These are phyloP conservation scores for Clarias fuscus DNA, from an alignment of 2,797 vertebrate species.

Conservation along the genomic window DNA sequence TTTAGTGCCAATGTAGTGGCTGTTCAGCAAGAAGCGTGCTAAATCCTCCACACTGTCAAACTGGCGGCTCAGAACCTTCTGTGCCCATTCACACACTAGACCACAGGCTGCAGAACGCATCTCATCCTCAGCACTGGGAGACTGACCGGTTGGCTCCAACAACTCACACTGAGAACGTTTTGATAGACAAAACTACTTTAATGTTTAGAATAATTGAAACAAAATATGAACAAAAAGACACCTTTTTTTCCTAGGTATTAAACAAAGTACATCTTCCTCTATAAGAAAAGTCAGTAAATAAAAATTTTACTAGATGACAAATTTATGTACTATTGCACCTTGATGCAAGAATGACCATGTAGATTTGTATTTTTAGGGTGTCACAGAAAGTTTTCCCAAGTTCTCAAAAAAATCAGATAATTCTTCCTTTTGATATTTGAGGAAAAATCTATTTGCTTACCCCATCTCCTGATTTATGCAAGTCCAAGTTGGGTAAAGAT, in stretches of 20 bases:
- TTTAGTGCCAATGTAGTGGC: slow-evolving; percentile 97
- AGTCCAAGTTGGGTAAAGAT: slow-evolving; percentile 94
- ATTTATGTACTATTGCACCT: not conserved
- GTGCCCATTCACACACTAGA: slow-evolving; percentile 98
- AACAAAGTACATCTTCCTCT: not conserved
- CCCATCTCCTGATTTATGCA: slow-evolving; percentile 96
- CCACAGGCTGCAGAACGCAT: slow-evolving; percentile 94
- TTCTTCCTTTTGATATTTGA: not conserved
- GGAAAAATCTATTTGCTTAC: slow-evolving; percentile 68
- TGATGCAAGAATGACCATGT: not conserved
- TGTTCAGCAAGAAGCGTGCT: slow-evolving; percentile 96
- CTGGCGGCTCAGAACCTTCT: slow-evolving; percentile 96
- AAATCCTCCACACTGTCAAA: slow-evolving; percentile 95
- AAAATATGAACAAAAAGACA: not conserved
- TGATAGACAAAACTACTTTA: too few species aligned
- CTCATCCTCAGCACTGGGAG: slow-evolving; percentile 92
- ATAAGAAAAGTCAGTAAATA: not conserved
- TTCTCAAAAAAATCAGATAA: not conserved
- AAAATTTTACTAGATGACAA: not conserved
- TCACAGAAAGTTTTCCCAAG: not conserved
- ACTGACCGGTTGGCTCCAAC: slow-evolving; percentile 86
- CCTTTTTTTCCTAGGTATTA: not conserved
- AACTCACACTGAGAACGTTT: slow-evolving; percentile 82
- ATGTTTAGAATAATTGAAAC: not conserved
- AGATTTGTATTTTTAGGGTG: not conserved